Evolutionary conservation across 2,797 vertebrate genomes (phyloP), one percentile per base, ranked within the genome.

Genomic region (Acanthornis magna): DNA sequence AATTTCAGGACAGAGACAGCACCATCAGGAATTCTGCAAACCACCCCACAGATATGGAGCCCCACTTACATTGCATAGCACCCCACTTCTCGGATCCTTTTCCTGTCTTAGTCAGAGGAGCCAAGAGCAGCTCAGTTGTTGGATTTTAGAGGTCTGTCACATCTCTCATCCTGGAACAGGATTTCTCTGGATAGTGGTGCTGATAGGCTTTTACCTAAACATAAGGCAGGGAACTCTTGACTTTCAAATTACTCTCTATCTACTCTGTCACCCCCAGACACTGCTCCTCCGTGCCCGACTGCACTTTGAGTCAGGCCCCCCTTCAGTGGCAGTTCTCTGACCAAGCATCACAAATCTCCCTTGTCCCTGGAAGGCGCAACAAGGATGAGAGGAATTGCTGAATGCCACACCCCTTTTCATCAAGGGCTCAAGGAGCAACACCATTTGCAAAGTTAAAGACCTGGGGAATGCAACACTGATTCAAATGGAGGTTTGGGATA

Each of bases 381-480:
- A 0, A 71, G 47, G 58, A 40, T 16, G 10, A 57, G 32, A 2
- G 11, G 14, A 5, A 30, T 5, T 61, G 32, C 55, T 47, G 26
- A 58, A 23, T 45, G 16, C 15, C 7, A 47, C 3, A 47, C 3
- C 10, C 38, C 42, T 51, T 72, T 51, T 51, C 55, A 23, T 8
- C 51, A 61, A 84, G 55, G 45, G 61, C 29, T 63, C 16, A 38
- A 68, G 27, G 4, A 68, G 34, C 25, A 84, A 38, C 7, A 21
- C 36, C 12, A 26, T 34, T 34, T 58, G 40, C 38, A 8, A 47
- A 57, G 16, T 58, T 4, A 58, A 27, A 63, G 34, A 54, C 29
- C 18, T 0, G 0, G n/a, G 23, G 15, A 65, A 42, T 10, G 10
- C 2, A 50, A 50, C 40, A 8, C 38, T 30, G 11, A 22, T 54